Conservation (phyloP, 2,888 invertebrate genomes). For the Hecatera dysodea region DNA sequence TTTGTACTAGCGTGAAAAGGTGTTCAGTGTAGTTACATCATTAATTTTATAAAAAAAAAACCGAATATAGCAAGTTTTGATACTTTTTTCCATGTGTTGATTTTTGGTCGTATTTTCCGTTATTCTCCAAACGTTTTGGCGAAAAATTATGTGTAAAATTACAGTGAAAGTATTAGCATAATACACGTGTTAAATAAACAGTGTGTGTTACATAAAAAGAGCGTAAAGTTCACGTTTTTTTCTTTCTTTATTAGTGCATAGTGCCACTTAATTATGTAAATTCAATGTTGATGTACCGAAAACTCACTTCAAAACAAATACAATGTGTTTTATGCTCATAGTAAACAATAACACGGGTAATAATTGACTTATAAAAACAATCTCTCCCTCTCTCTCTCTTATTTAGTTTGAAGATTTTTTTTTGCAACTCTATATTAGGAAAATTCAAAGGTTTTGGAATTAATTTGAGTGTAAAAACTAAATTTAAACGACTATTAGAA, state of each 20-base stretch:
- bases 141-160: background rate
- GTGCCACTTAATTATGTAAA: constrained; percentile 54
- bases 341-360: constrained; percentile 37
- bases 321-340: constrained; percentile 25
- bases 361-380: constrained; percentile 26
- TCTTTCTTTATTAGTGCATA: constrained; percentile 27
- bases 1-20: constrained; percentile 56
- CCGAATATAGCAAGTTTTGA: constrained; percentile 21
- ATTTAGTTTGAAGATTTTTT: no score
- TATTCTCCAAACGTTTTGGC: constrained; percentile 5
- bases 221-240: constrained; percentile 28
- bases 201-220: constrained; percentile 60
- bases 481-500: no score
- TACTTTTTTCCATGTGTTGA: constrained; percentile 47
- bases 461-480: no score
- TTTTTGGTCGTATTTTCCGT: constrained; percentile 49
- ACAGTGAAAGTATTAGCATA: constrained; percentile 62
- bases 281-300: constrained; percentile 38
- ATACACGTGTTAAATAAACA: constrained; percentile 36
- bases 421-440: no score
- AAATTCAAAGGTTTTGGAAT: no score
- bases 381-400: no score
- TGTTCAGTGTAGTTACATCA: constrained; percentile 47
- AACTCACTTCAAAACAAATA: constrained; percentile 42
- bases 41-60: constrained; percentile 11